Percentiles rank a stretch among this genome's conserved stretches.
Evolutionary conservation across 2,113 vertebrate genomes (phyloP).

Genomic region (Haemorhous mexicanus): DNA sequence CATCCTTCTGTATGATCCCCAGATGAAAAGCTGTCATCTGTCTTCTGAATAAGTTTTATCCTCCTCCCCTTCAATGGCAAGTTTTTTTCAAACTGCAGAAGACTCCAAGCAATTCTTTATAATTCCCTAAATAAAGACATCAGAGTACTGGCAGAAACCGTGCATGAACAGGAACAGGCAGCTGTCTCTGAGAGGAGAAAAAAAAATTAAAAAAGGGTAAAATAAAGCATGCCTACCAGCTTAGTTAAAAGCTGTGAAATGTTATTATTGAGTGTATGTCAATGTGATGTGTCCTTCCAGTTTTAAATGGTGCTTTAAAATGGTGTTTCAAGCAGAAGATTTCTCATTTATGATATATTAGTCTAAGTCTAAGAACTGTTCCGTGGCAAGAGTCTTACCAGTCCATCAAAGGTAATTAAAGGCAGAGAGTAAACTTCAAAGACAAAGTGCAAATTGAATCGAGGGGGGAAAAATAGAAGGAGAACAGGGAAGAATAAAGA

Average conservation of each 20-base stretch:
- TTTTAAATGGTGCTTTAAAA: conserved; percentile 73
- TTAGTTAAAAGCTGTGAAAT: conserved; percentile 72
- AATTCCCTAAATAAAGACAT: conserved; percentile 77
- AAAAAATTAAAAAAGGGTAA: accelerated
- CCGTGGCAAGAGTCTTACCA: conserved; percentile 44
- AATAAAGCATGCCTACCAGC: background rate
- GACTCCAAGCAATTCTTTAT: conserved; percentile 72
- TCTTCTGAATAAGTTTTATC: conserved; percentile 74
- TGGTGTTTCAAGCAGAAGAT: conserved; percentile 56
- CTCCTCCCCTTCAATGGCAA: conserved; percentile 54
- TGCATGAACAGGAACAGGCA: conserved; percentile 62
- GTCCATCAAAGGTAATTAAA: conserved; percentile 75
- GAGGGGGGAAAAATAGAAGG: accelerated
- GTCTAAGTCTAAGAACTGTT: conserved; percentile 62
- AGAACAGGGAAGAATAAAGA: background rate
- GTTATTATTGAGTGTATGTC: conserved; percentile 66
- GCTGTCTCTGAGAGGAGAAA: conserved; percentile 5
- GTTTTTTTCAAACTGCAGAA: conserved; percentile 72
- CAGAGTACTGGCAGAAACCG: conserved; percentile 65
- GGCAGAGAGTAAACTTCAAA: conserved; percentile 70
- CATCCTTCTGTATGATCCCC: conserved; percentile 67
- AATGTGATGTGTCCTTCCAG: conserved; percentile 61
- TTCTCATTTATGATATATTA: conserved; percentile 71
- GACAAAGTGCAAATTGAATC: conserved; percentile 56
- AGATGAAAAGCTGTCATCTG: conserved; percentile 74